Evolutionary conservation across 1,140 invertebrate genomes (phyloP), one percentile per base, ranked within the genome.

Genomic region (Argopecten irradians): DNA sequence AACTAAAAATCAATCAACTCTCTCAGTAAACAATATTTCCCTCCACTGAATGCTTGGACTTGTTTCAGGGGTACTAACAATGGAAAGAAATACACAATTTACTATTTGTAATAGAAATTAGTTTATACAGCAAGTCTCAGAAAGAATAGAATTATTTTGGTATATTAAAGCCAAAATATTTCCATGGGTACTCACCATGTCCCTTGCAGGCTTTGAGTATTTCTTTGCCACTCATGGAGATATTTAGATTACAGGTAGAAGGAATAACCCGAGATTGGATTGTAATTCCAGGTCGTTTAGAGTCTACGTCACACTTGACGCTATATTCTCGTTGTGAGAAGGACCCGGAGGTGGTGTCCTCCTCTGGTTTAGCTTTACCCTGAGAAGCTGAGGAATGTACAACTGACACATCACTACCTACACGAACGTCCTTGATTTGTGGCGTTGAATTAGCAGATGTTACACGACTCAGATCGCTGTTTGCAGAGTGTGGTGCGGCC

Each of bases 151-250:
- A n/a, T n/a, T n/a, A n/a, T n/a, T n/a, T n/a, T n/a, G n/a, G n/a
- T n/a, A n/a, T n/a, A n/a, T n/a, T n/a, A n/a, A n/a, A n/a, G n/a
- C n/a, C n/a, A n/a, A n/a, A n/a, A n/a, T n/a, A n/a, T n/a, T n/a
- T n/a, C n/a, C n/a, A n/a, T 34, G 8, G 3, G 0, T 36, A 86
- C 90, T 87, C 86, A 91, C 94, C 94, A 41, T 93, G 89, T 34
- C 94, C 94, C 93, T 96, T 96, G 92, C 94, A 96, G 82, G 92
- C 87, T 34, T 93, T 91, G 0, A 96, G 35, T 33, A 96, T 92
- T 84, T 96, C 94, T 46, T 92, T 86, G 16, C 95, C 94, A 8
- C 91, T 92, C 96, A 96, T 96, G 46, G 93, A 91, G 82, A 96
- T 96, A 35, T 71, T 71, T 1, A 71, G 55, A n/a, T 71, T 71